phyloP scores from a whole-genome alignment of 2,113 vertebrate genomes.

The Podiceps cristatus region DNA sequence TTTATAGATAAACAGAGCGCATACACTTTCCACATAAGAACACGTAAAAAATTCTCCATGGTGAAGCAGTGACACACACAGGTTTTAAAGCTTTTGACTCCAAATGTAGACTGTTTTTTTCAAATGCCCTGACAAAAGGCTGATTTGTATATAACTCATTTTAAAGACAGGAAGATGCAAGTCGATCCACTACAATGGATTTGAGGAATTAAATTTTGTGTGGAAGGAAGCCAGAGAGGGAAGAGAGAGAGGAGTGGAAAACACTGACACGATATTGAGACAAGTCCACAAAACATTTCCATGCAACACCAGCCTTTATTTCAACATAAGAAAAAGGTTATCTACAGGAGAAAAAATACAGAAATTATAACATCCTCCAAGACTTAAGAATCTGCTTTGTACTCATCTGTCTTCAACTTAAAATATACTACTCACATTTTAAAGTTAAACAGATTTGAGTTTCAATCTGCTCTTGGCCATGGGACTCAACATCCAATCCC shows the following conservation, averaged over 20 bases:
- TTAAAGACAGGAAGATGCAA: neutral
- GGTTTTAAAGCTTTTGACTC: neutral
- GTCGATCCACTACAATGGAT: neutral
- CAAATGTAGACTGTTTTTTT: neutral
- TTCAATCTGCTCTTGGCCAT: neutral
- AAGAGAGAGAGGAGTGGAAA: neutral
- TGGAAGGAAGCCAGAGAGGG: neutral
- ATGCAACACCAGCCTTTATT: neutral
- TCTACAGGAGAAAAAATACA: neutral
- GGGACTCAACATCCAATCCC: neutral
- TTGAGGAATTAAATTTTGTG: neutral
- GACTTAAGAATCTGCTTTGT: neutral
- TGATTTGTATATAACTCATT: accelerated
- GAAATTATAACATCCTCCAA: neutral
- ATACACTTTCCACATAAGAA: neutral
- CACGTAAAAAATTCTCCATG: neutral
- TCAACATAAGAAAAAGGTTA: neutral
- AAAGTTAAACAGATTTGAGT: neutral
- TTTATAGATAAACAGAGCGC: neutral
- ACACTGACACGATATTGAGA: neutral
- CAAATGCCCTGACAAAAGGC: neutral
- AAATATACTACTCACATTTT: neutral
- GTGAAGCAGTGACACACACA: neutral
- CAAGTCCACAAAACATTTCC: neutral
- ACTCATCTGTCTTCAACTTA: neutral